Percentiles rank a stretch among this genome's conserved stretches.
Conservation (phyloP, 2,888 invertebrate genomes). For the Drosophila crucigera region DNA sequence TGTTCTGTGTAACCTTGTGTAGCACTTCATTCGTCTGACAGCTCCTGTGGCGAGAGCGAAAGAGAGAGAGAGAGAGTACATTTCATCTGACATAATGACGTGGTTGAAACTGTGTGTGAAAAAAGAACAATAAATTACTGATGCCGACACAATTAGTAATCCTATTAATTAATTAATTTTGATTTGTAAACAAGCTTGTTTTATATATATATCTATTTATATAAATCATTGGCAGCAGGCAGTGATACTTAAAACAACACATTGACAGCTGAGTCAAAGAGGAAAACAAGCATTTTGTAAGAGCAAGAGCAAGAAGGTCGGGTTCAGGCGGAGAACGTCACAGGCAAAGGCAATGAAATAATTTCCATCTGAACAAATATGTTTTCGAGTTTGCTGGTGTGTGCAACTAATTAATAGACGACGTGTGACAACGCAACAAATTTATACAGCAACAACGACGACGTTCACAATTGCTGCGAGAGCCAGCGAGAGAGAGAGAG, state of each 20-base stretch:
- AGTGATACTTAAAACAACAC: slow-evolving; percentile 28
- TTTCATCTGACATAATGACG: slow-evolving; percentile 69
- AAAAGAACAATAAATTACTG: slow-evolving; percentile 77
- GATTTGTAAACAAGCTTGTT: slow-evolving; percentile 25
- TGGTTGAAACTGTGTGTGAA: slow-evolving; percentile 71
- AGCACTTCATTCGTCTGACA: slow-evolving; percentile 31
- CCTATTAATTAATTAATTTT: slow-evolving; percentile 45
- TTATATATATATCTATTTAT: background rate
- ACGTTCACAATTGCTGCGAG: slow-evolving; percentile 25
- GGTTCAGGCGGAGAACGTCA: slow-evolving; percentile 46
- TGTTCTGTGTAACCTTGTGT: background rate
- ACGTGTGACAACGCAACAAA: slow-evolving; percentile 9
- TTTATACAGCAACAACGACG: slow-evolving; percentile 16
- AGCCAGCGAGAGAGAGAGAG: background rate
- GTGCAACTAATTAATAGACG: slow-evolving; percentile 41
- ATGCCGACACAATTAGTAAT: slow-evolving; percentile 54
- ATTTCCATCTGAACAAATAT: slow-evolving; percentile 43
- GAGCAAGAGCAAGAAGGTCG: slow-evolving; percentile 46
- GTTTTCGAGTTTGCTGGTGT: slow-evolving; percentile 51
- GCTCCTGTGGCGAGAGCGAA: slow-evolving; percentile 30
- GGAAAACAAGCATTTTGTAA: slow-evolving; percentile 42
- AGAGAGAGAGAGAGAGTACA: slow-evolving; percentile 34
- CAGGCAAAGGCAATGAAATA: slow-evolving; percentile 66
- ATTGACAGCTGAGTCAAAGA: slow-evolving; percentile 27
- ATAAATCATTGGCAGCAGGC: slow-evolving; percentile 22